These are phyloP conservation scores for Oncorhynchus nerka DNA, from an alignment of 2,113 vertebrate genomes.

Conservation along the genomic window DNA sequence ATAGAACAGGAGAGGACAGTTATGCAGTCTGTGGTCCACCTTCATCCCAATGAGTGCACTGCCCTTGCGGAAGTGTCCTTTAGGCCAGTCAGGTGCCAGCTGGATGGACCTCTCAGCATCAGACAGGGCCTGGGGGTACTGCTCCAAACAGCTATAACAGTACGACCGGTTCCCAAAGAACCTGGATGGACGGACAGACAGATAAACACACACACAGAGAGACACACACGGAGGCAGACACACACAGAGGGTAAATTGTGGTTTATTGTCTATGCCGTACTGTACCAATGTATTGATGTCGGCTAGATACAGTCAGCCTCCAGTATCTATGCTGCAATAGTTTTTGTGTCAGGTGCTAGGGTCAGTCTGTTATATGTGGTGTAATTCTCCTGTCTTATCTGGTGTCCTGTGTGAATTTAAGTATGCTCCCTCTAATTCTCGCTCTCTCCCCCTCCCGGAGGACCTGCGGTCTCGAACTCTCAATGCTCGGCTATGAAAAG, in stretches of 20 bases:
- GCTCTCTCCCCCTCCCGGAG: too few relatives aligned
- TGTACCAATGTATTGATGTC: too few relatives aligned
- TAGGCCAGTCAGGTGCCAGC: conserved; percentile 75
- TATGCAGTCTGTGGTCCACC: conserved; percentile 47
- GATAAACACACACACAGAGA: not conserved
- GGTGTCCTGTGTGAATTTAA: too few relatives aligned
- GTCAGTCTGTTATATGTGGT: too few relatives aligned
- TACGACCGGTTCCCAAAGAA: conserved; percentile 83
- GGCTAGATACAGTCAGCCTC: not conserved
- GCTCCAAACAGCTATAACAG: conserved; percentile 77
- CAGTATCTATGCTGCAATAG: too few relatives aligned
- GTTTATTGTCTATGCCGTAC: not conserved
- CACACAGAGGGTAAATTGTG: not conserved
- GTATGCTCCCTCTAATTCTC: too few relatives aligned
- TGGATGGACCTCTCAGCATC: conserved; percentile 78
- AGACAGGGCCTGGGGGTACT: conserved; percentile 70
- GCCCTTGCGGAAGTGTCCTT: conserved; percentile 78
- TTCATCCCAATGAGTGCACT: conserved; percentile 78
- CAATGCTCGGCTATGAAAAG: too few relatives aligned
- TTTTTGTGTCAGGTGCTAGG: too few relatives aligned
- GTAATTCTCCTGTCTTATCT: too few relatives aligned
- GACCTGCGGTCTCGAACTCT: too few relatives aligned
- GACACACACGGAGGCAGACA: not conserved
- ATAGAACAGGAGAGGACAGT: not conserved
- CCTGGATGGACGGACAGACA: conserved; percentile 39